Base-by-base conservation (phyloP, 2,888 invertebrate genomes). In the Catocala sponsa region DNA sequence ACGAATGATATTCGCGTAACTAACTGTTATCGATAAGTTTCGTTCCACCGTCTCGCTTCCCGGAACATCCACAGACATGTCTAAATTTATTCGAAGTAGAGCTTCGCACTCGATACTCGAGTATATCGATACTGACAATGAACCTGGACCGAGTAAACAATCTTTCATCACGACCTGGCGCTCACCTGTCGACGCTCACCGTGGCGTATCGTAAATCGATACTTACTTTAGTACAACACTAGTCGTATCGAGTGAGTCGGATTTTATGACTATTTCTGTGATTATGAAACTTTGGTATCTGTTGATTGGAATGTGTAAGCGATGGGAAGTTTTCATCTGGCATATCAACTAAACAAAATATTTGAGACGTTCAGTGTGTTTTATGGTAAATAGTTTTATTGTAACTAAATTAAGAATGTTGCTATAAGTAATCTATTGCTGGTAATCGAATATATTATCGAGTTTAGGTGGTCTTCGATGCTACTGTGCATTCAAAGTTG, bases 101-200 rank as follows among this genome's bases (percentile, higher is more conserved):
- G 86, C 88, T 90, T 91, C 83, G 90, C 90, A 89, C 89, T 90
- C 88, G 83, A 82, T 84, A 70, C 81, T 88, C 44, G 35, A 55
- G 51, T 63, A 49, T 49, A 55, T 55, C 48, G 55, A 55, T 55
- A 48, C 92, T 93, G 93, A 94, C 93, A 92, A 92, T 94, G 94
- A 94, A 93, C 93, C 91, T 91, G 85, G 85, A 84, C 86, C 80
- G 81, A 83, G 88, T 92, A 92, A 92, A 92, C 93, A 94, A 82
- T 93, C 93, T 86, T 74, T 93, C 91, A 83, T 67, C 91, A 83
- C 84, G 88, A 83, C 84, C 92, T 92, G 91, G 89, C 87, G 85
- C 89, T 87, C 83, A 84, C 81, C 89, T 87, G 85, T 91, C 91
- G 83, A 73, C 92, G 82, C 88, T 79, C 81, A 70, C 81, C 84